Evolutionary conservation across 2,888 invertebrate genomes (phyloP).

Genomic region (Agonopterix subpropinquella): DNA sequence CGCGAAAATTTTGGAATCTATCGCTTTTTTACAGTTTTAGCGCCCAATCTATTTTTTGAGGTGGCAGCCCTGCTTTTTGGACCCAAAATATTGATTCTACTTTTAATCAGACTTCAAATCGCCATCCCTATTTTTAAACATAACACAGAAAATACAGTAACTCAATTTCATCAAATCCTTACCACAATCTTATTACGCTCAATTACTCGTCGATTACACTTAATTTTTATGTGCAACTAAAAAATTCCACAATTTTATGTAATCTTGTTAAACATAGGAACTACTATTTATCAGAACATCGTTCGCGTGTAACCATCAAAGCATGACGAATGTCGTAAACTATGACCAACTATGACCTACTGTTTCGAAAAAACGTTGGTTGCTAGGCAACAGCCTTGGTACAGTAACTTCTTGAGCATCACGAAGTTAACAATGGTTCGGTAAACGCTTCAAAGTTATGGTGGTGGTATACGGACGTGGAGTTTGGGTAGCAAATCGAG

Average conservation of each 20-base stretch:
- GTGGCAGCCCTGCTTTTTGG: too few relatives aligned
- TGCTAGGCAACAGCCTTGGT: slow-evolving; percentile 42
- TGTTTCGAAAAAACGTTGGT: slow-evolving; percentile 36
- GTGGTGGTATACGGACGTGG: neutral
- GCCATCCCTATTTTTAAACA: too few relatives aligned
- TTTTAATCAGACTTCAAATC: too few relatives aligned
- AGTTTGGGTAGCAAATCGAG: neutral
- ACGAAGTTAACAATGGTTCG: slow-evolving; percentile 28
- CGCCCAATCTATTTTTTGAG: too few relatives aligned
- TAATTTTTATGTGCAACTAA: too few relatives aligned
- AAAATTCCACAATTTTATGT: neutral
- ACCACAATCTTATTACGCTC: neutral
- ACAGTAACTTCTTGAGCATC: slow-evolving; percentile 31
- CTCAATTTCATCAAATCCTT: neutral
- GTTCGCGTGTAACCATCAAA: slow-evolving; percentile 46
- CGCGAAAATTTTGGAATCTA: too few relatives aligned
- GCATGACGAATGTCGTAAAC: slow-evolving; percentile 51
- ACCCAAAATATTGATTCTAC: too few relatives aligned
- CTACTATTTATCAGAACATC: slow-evolving; percentile 25
- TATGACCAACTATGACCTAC: slow-evolving; percentile 28
- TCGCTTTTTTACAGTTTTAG: too few relatives aligned
- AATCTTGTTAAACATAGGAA: slow-evolving; percentile 18
- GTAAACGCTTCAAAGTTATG: slow-evolving; percentile 5
- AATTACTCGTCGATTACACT: too few relatives aligned
- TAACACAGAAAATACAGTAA: too few relatives aligned